A percentile compares a stretch with the other conserved stretches of the same genome.
Evolutionary conservation across 2,113 vertebrate species (phyloP).

Genomic region (Otocyon megalotis): DNA sequence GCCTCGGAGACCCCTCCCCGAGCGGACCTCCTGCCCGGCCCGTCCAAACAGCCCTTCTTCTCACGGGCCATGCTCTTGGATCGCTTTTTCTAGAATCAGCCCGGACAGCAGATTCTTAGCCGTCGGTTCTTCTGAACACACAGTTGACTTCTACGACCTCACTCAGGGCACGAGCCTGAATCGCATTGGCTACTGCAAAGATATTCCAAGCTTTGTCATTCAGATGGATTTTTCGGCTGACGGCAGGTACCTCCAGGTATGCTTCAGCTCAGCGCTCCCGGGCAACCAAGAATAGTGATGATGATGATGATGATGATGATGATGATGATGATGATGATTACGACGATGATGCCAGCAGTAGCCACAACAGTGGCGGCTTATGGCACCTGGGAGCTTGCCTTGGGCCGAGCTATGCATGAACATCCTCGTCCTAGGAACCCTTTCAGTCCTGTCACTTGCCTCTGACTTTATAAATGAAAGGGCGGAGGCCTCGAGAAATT

Average conservation of each 20-base stretch:
- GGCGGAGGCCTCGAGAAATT: slow-evolving; percentile 23
- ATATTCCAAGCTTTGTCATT: slow-evolving; percentile 95
- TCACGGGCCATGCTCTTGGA: neutral
- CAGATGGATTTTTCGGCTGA: slow-evolving; percentile 98
- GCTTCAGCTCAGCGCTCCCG: neutral
- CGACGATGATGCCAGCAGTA: neutral
- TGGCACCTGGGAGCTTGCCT: neutral
- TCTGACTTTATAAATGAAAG: neutral
- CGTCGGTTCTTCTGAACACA: slow-evolving; percentile 94
- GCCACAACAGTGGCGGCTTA: neutral
- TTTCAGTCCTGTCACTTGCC: neutral
- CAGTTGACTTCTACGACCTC: slow-evolving; percentile 98
- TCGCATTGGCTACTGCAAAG: slow-evolving; percentile 97
- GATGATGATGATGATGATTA: neutral
- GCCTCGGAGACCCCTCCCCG: neutral
- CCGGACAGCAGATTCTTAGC: slow-evolving; percentile 95
- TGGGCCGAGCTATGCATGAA: neutral
- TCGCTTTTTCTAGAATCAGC: slow-evolving; percentile 91
- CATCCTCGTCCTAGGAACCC: neutral
- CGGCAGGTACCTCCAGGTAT: slow-evolving; percentile 95
- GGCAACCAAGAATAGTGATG: neutral
- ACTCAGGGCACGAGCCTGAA: slow-evolving; percentile 96
- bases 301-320: too few relatives aligned
- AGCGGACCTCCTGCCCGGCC: neutral
- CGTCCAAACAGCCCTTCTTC: neutral